Evolutionary conservation across 2,113 vertebrate genomes (phyloP).

Genomic region (Micromys minutus): DNA sequence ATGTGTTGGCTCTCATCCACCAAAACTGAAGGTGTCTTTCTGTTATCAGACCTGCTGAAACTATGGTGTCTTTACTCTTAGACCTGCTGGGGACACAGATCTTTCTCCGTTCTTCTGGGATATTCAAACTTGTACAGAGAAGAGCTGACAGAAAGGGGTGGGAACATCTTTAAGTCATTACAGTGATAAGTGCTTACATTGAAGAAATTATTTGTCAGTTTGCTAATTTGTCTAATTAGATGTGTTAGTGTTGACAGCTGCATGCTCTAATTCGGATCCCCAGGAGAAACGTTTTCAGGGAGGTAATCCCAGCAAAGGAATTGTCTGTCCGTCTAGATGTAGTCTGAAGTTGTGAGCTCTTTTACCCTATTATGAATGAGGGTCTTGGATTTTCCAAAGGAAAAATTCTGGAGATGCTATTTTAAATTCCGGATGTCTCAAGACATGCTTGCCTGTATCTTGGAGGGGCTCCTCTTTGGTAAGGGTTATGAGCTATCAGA

Average conservation of each 20-base stretch:
- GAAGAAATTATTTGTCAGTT: slow-evolving; percentile 47
- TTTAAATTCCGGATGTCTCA: slow-evolving; percentile 17
- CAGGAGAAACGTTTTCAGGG: slow-evolving; percentile 19
- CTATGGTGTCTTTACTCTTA: neutral
- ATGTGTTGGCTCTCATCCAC: neutral
- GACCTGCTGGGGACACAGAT: neutral
- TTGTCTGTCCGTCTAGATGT: slow-evolving; percentile 44
- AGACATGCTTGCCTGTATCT: neutral
- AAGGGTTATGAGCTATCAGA: neutral
- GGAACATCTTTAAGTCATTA: slow-evolving; percentile 59
- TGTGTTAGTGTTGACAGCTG: slow-evolving; percentile 56
- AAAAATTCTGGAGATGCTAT: slow-evolving; percentile 4
- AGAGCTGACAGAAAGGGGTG: neutral
- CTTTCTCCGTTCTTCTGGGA: neutral
- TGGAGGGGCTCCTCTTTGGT: neutral
- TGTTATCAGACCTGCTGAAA: neutral
- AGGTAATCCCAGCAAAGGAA: slow-evolving; percentile 5
- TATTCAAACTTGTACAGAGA: slow-evolving; percentile 7
- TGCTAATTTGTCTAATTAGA: slow-evolving; percentile 55
- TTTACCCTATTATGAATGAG: neutral
- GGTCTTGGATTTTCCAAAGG: slow-evolving; percentile 31
- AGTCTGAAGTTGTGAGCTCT: neutral
- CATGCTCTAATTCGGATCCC: slow-evolving; percentile 27
- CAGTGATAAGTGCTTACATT: neutral
- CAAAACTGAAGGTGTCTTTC: neutral